Percentiles rank a stretch among this genome's conserved stretches.
These are phyloP conservation scores for Zygothrica quintamaculata DNA, from an alignment of 2,888 invertebrate genomes.

Conservation along the genomic window DNA sequence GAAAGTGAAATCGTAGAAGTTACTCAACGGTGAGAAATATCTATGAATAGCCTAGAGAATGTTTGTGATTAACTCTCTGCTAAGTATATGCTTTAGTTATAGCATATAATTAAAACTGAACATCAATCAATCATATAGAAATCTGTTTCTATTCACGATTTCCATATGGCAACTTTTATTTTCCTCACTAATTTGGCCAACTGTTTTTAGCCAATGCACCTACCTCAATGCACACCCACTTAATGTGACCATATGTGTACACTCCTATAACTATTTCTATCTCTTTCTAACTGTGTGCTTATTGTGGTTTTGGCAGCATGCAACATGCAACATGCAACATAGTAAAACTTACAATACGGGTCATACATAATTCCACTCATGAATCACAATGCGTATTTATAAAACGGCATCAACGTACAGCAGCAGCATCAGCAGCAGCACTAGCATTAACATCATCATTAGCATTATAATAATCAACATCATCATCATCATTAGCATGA, in stretches of 20 bases:
- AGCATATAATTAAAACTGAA: too few species aligned
- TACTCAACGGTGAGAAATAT: constrained; percentile 29
- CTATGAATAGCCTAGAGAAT: too few species aligned
- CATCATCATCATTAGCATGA: constrained; percentile 5
- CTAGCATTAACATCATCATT: constrained; percentile 10
- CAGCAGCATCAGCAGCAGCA: constrained; percentile 39
- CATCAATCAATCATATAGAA: too few species aligned
- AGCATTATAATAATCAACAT: constrained; percentile 2
- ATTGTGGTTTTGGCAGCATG: too few species aligned
- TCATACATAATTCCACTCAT: constrained; percentile 58
- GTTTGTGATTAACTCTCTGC: too few species aligned
- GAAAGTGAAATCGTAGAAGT: constrained; percentile 44
- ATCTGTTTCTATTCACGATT: too few species aligned
- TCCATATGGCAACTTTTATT: too few species aligned
- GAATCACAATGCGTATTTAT: constrained; percentile 73
- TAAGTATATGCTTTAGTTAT: too few species aligned
- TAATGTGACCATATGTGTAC: constrained; percentile 54
- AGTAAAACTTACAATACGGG: constrained; percentile 42
- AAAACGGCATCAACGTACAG: constrained; percentile 60
- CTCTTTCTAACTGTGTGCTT: not conserved
- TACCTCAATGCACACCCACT: constrained; percentile 55
- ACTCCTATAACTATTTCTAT: constrained; percentile 1
- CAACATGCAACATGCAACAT: constrained; percentile 41
- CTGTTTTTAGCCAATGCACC: too few species aligned
- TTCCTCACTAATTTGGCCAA: too few species aligned